Conservation (phyloP, 2,797 vertebrate species). For the Sorex maritimensis region DNA sequence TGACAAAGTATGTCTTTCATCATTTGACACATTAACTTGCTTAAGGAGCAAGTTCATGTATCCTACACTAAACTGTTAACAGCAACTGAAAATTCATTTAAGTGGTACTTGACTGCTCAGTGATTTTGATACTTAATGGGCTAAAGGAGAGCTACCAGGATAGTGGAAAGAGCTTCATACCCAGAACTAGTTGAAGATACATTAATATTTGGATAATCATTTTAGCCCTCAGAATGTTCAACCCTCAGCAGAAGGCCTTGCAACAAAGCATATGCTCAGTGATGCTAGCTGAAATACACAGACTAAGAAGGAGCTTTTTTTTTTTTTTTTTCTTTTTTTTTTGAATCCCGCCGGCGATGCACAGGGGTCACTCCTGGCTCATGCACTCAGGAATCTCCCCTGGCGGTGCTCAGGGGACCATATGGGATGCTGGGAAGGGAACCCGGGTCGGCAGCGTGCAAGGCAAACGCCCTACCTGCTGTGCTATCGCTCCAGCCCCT, state of each 20-base stretch:
- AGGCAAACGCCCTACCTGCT: no score
- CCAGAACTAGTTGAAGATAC: neutral
- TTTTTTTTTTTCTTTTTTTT: no score
- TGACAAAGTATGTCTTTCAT: slow-evolving; percentile 1
- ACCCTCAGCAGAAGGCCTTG: neutral
- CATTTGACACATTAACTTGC: slow-evolving; percentile 11
- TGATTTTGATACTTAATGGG: neutral
- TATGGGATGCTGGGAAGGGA: no score
- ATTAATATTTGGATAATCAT: slow-evolving; percentile 32
- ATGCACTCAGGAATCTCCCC: no score
- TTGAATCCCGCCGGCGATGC: no score
- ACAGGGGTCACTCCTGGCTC: no score
- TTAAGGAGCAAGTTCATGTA: neutral
- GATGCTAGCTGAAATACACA: neutral
- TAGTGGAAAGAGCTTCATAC: slow-evolving; percentile 22
- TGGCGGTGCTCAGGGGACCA: no score
- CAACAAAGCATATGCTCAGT: neutral
- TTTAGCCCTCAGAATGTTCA: slow-evolving; percentile 45
- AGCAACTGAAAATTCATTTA: slow-evolving; percentile 25
- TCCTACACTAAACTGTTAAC: slow-evolving; percentile 21
- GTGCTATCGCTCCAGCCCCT: neutral
- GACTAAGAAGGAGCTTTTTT: neutral
- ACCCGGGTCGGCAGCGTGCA: no score
- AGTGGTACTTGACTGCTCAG: neutral
- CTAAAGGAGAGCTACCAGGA: slow-evolving; percentile 40